A percentile compares a stretch with the other conserved stretches of the same genome.
Evolutionary conservation across 2,888 invertebrate genomes (phyloP).

Genomic region (Amblyjoppa fuscipennis): DNA sequence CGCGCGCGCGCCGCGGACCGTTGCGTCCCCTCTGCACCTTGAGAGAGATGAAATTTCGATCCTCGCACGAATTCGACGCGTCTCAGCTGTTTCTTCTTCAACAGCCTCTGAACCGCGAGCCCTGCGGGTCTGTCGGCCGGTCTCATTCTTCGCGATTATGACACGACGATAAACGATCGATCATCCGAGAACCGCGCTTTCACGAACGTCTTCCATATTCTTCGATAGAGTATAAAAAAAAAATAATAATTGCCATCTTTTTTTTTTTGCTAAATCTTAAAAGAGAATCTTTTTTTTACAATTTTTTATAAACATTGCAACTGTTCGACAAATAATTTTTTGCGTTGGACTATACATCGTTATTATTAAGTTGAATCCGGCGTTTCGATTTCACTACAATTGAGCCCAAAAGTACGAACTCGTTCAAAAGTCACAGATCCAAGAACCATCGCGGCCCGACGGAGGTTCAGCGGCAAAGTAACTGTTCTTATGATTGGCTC

Average conservation of each 20-base stretch:
- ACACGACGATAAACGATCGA: slow-evolving; percentile 36
- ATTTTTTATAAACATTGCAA: too few relatives aligned
- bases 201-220: neutral
- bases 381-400: too few relatives aligned
- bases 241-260: too few relatives aligned
- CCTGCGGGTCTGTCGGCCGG: slow-evolving; percentile 44
- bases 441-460: too few relatives aligned
- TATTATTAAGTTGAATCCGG: too few relatives aligned
- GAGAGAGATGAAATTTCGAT: slow-evolving; percentile 66
- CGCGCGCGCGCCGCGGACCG: slow-evolving; percentile 57
- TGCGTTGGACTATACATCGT: too few relatives aligned
- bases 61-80: slow-evolving; percentile 78
- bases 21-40: slow-evolving; percentile 75
- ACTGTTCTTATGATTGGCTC: neutral
- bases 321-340: too few relatives aligned
- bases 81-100: slow-evolving; percentile 81
- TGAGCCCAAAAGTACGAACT: too few relatives aligned
- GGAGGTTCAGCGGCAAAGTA: too few relatives aligned
- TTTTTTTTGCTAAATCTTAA: too few relatives aligned
- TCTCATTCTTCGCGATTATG: slow-evolving; percentile 31
- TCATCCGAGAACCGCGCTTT: neutral
- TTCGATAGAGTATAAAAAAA: neutral
- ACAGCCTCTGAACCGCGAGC: slow-evolving; percentile 41
- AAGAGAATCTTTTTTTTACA: too few relatives aligned
- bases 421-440: too few relatives aligned